These are phyloP conservation scores for Euura lappo DNA, from an alignment of 1,140 invertebrate species.

Conservation along the genomic window DNA sequence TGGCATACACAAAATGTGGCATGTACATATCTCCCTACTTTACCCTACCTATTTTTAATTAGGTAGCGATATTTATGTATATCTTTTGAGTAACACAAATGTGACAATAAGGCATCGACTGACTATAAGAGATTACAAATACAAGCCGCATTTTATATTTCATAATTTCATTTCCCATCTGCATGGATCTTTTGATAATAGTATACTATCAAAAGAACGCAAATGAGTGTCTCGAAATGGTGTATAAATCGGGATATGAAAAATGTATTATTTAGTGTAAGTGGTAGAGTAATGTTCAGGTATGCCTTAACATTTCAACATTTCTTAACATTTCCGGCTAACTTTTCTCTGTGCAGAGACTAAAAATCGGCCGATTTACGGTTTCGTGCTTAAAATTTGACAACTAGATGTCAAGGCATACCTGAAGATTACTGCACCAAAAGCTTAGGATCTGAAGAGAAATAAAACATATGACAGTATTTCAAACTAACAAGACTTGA, in stretches of 20 bases:
- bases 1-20: neutral
- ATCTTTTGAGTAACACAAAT: constrained; percentile 14
- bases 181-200: neutral
- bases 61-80: constrained; percentile 17
- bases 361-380: too few relatives aligned
- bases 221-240: neutral
- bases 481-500: neutral
- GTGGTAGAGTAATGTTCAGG: too few relatives aligned
- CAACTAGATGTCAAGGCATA: too few relatives aligned
- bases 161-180: neutral
- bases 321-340: neutral
- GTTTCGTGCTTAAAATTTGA: neutral
- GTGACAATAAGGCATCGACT: constrained; percentile 33
- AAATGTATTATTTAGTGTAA: too few relatives aligned
- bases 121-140: constrained; percentile 19
- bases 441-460: neutral
- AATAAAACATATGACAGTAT: neutral
- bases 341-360: too few relatives aligned
- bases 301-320: neutral
- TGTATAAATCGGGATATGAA: neutral
- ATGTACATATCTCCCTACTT: neutral
- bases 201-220: neutral
- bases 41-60: constrained; percentile 12
- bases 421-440: neutral
- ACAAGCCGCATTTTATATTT: neutral